Conservation (phyloP, 2,113 vertebrate genomes). For the Mirounga angustirostris region DNA sequence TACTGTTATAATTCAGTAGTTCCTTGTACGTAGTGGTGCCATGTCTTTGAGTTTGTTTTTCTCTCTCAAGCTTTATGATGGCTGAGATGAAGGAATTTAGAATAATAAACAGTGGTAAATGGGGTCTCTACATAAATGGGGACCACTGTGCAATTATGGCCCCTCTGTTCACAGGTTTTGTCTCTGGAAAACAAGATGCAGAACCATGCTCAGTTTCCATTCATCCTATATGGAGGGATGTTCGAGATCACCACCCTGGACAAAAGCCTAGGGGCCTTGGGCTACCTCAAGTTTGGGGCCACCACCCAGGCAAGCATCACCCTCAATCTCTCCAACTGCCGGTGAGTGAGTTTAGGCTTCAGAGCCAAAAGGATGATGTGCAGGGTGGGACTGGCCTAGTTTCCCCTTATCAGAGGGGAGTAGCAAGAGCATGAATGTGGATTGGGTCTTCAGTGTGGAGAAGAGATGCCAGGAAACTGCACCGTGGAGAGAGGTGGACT, state of each 20-base stretch:
- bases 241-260: conserved; percentile 89
- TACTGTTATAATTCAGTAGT: not conserved
- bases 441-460: not conserved
- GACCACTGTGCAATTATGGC: not conserved
- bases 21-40: not conserved
- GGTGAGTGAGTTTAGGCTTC: conserved; percentile 86
- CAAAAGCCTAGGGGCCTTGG: conserved; percentile 89
- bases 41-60: not conserved
- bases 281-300: conserved; percentile 90
- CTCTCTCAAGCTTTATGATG: not conserved
- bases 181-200: conserved; percentile 95
- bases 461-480: not conserved
- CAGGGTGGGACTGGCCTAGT: not conserved
- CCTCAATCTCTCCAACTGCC: conserved; percentile 93
- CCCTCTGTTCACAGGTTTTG: conserved; percentile 87
- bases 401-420: not conserved
- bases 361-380: not conserved
- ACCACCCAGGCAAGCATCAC: conserved; percentile 91
- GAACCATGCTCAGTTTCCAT: conserved; percentile 87
- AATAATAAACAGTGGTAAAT: not conserved
- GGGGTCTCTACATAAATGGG: not conserved
- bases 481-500: not conserved
- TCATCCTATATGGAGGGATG: conserved; percentile 91
- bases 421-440: not conserved
- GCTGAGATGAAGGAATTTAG: not conserved